Base-by-base conservation (phyloP, 2,888 invertebrate genomes). In the Octonoba sinensis region DNA sequence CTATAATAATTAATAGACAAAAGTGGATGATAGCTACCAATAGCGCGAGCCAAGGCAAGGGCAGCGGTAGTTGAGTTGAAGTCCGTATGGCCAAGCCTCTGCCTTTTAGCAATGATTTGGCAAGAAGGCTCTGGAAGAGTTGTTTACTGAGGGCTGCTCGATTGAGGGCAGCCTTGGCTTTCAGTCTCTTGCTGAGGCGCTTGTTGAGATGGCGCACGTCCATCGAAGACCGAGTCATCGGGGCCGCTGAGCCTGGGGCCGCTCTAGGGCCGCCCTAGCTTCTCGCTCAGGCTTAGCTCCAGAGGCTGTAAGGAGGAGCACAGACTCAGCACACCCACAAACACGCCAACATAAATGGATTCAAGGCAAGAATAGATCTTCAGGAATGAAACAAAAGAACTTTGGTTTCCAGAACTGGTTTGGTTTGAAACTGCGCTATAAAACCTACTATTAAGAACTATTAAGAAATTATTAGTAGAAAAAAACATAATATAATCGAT, bases 151-250 rank as follows among this genome's bases (percentile, higher is more conserved):
- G 66, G 64, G 77, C 84, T 57, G 81, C 76, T 20, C 75, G 60
- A 51, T 82, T 70, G 27, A 75, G 65, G 36, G 76, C 76, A 65
- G 82, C 81, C 70, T 84, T 84, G 16, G 82, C 82, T 71, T 84
- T 84, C 59, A 84, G 70, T 78, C 82, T 51, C 64, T 77, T 84
- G 82, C 77, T 84, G 67, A 84, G 77, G 59, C 84, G 77, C 69
- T 82, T 84, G 73, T 82, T 82, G 60, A 82, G 77, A 64, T 79
- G 69, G 65, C 79, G 65, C 77, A 84, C 84, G 16, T 84, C 84
- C 77, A 84, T 84, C 71, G 83, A 82, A 51, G 82, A 71, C 47
- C 82, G 82, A 65, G 82, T 82, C 82, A 82, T 82, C 62, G 75
- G 82, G 76, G 67, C 74, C 46, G 46, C 62, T 65, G 70, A 67